These are phyloP conservation scores for Acleris literana DNA, from an alignment of 2,888 invertebrate species.

Conservation along the genomic window DNA sequence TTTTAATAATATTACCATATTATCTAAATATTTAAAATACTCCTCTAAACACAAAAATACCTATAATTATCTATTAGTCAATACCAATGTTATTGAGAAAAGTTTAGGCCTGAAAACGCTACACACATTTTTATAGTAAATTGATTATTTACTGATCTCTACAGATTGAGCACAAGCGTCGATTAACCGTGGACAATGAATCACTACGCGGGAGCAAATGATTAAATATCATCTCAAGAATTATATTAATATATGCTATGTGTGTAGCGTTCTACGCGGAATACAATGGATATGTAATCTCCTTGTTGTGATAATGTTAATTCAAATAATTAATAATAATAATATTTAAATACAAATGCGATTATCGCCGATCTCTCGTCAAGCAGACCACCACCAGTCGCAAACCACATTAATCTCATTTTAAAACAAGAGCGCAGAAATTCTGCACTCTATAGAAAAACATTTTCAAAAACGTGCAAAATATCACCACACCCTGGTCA, in stretches of 20 bases:
- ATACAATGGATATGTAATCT: constrained; percentile 78
- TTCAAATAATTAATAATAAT: constrained; percentile 52
- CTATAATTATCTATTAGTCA: constrained; percentile 81
- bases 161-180: constrained; percentile 60
- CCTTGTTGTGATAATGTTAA: constrained; percentile 67
- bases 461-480: constrained; percentile 84
- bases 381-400: constrained; percentile 67
- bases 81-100: constrained; percentile 78
- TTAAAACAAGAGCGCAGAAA: constrained; percentile 69
- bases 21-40: constrained; percentile 83
- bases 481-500: constrained; percentile 84
- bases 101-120: constrained; percentile 78
- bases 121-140: constrained; percentile 58
- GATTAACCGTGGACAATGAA: constrained; percentile 40
- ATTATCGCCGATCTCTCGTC: constrained; percentile 61
- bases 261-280: constrained; percentile 75
- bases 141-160: constrained; percentile 44
- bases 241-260: constrained; percentile 43
- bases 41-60: constrained; percentile 83
- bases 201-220: constrained; percentile 42
- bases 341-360: constrained; percentile 69
- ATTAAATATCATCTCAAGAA: constrained; percentile 29
- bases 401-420: constrained; percentile 59
- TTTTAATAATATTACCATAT: constrained; percentile 75
- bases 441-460: constrained; percentile 78